A percentile compares a stretch with the other conserved stretches of the same genome.
Evolutionary conservation across 2,113 vertebrate genomes (phyloP).

Genomic region (Corythornis vintsioides): DNA sequence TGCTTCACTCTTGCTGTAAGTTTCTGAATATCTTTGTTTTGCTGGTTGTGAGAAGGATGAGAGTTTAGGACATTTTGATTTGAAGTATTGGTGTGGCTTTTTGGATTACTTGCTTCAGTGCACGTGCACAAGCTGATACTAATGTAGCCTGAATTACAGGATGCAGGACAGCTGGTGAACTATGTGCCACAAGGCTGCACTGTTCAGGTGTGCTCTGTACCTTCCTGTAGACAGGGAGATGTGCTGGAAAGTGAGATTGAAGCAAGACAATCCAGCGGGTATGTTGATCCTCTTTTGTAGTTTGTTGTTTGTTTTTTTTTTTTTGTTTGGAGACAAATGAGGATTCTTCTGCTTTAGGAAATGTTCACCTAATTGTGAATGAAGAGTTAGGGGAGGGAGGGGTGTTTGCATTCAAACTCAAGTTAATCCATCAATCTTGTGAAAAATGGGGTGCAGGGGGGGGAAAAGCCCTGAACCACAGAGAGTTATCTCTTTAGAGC

Average conservation of each 20-base stretch:
- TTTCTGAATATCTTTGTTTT: neutral
- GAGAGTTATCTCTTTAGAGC: neutral
- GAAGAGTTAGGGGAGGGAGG: neutral
- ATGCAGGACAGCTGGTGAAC: neutral
- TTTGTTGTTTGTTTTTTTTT: too few species aligned
- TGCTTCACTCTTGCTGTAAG: neutral
- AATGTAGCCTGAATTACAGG: neutral
- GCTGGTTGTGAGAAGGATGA: neutral
- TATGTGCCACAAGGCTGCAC: neutral
- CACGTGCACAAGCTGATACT: neutral
- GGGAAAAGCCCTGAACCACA: neutral
- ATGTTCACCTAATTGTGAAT: neutral
- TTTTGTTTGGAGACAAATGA: neutral
- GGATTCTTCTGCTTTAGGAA: neutral
- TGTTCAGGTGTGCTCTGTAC: accelerated
- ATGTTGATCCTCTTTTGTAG: neutral
- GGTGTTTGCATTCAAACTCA: neutral
- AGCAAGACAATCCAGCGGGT: neutral
- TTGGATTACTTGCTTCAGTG: neutral
- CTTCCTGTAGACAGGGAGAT: neutral
- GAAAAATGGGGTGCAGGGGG: neutral
- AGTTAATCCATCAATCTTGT: neutral
- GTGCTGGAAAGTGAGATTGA: neutral
- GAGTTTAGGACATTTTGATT: neutral
- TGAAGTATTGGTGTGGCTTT: neutral